Base-by-base conservation (phyloP, 2,888 invertebrate species). In the Operophtera brumata region DNA sequence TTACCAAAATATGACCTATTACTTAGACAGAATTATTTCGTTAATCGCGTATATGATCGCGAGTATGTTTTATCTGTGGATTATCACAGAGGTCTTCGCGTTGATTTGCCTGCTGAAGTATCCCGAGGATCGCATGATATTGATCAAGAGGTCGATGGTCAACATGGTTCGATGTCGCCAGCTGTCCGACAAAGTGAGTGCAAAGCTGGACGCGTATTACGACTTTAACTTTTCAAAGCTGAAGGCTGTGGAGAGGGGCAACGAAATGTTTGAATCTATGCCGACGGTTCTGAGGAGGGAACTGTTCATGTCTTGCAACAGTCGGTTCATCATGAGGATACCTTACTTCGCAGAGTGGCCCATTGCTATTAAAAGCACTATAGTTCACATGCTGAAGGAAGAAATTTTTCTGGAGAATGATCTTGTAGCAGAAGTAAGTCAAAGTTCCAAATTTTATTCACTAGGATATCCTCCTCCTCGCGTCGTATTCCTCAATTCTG, bases 291-390 rank as follows among this genome's bases (percentile, higher is more conserved):
- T 76, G n/a, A 69, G 60, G 36, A 62, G 45, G n/a, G 76, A 77
- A 26, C 62, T 64, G 2, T 52, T 47, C 10, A 20, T 67, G 26
- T 52, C 39, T 9, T 54, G 58, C 30, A 66, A 71, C 36, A 53
- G 45, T 5, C 50, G 50, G 3, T 56, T 59, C 4, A 25, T 77
- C 9, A 54, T 44, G 6, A 65, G 62, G 25, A 59, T 75, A n/a
- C 69, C 71, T 2, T 73, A 64, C 37, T 76, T 77, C 37, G 25
- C 57, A 0, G 64, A 66, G 0, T 77, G 77, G 76, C 74, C 73
- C 1, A 7, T 12, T 1, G 44, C 61, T 6, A n/a, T 74, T 0
- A 54, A 73, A 9, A 61, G 64, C 4, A 59, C 55, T 5, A 30
- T 75, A 0, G 59, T 67, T 3, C 20, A 61, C 28, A 26, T 67